phyloP scores from a whole-genome alignment of 2,113 vertebrate species.

The Corythaeola cristata region DNA sequence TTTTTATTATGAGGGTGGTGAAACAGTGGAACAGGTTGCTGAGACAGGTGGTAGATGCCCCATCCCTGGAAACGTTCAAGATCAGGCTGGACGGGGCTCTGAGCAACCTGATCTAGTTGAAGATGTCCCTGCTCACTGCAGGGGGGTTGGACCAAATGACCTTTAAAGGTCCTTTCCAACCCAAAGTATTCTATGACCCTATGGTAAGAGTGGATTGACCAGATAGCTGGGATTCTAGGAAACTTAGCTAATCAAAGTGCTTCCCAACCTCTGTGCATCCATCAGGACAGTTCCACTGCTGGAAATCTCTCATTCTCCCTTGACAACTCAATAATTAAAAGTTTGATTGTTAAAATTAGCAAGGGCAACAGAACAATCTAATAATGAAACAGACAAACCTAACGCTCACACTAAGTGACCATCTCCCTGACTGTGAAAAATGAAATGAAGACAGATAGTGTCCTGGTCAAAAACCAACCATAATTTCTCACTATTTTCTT shows the following conservation, averaged over 20 bases:
- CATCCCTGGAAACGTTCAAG: background rate
- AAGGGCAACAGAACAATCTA: constrained; percentile 47
- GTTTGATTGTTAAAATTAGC: constrained; percentile 26
- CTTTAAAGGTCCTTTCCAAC: background rate
- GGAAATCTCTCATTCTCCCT: background rate
- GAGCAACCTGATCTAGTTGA: too few relatives aligned
- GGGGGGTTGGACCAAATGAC: background rate
- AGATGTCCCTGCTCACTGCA: background rate
- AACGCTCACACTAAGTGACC: background rate
- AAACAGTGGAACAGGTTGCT: background rate
- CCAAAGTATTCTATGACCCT: background rate
- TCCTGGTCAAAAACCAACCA: background rate
- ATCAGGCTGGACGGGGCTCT: background rate
- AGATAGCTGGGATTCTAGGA: background rate
- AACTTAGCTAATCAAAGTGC: background rate
- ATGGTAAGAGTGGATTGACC: background rate
- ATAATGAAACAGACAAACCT: background rate
- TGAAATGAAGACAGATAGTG: background rate
- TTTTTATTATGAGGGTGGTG: background rate
- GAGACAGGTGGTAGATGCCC: background rate
- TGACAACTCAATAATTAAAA: constrained; percentile 6
- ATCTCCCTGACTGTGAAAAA: background rate
- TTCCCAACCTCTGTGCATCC: background rate
- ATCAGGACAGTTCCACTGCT: background rate
- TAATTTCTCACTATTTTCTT: background rate